Conservation (phyloP, 1,140 invertebrate genomes). For the Saxidomus purpurata region DNA sequence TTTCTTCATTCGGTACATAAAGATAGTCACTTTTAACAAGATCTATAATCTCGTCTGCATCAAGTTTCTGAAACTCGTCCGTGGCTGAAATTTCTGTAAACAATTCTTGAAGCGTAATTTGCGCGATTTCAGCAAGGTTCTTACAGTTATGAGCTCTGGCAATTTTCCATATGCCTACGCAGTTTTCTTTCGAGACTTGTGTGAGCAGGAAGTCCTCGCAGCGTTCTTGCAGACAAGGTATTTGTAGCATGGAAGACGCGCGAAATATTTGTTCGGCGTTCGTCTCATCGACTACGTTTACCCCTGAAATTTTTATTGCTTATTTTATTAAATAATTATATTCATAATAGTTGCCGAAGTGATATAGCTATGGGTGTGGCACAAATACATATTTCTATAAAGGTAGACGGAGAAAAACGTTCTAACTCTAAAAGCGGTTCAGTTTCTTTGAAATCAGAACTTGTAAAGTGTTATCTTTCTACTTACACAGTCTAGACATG, state of each 20-base stretch:
- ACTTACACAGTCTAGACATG: too few species aligned
- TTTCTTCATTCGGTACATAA: constrained; percentile 76
- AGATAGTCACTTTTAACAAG: constrained; percentile 76
- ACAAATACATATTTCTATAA: too few species aligned
- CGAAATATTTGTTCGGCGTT: constrained; percentile 81
- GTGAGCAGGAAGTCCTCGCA: constrained; percentile 80
- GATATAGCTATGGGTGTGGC: too few species aligned
- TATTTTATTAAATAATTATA: too few species aligned
- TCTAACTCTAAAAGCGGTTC: too few species aligned
- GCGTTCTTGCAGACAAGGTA: constrained; percentile 79
- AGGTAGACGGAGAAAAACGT: too few species aligned
- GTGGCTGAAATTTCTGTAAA: constrained; percentile 76
- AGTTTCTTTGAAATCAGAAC: too few species aligned
- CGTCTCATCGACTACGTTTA: constrained; percentile 75
- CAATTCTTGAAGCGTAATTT: constrained; percentile 75
- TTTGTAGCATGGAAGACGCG: constrained; percentile 80
- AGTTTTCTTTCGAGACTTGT: constrained; percentile 77
- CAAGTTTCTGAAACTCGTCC: constrained; percentile 77
- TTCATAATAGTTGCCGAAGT: too few species aligned
- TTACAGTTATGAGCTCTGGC: constrained; percentile 78
- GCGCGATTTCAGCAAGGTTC: constrained; percentile 76
- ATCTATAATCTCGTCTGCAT: constrained; percentile 79
- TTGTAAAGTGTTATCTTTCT: too few species aligned
- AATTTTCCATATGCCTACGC: constrained; percentile 80
- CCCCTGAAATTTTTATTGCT: constrained; percentile 60